Evolutionary conservation across 1,140 invertebrate species (phyloP), one percentile per base, ranked within the genome.

Genomic region (Drosophila sp.): DNA sequence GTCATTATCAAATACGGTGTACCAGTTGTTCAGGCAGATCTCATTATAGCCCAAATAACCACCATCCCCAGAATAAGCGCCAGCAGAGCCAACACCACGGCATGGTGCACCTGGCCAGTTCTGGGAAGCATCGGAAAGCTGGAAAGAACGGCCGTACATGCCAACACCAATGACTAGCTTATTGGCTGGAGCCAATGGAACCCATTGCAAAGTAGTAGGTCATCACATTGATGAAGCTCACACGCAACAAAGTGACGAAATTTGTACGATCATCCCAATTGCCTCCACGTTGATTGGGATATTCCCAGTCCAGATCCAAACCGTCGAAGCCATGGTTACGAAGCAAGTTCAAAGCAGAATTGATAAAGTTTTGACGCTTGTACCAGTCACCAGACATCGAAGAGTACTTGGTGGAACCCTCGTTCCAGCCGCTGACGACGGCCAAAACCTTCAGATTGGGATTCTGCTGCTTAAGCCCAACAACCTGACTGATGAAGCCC

Each of bases 271-370:
- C 92, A 61, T 92, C 92, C 29, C 93, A 70, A n/a, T 92, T 91
- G 1, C 95, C 94, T 55, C 95, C 96, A 63, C 95, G 91, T 71
- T 95, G 93, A 29, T 93, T 94, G 1, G 96, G 96, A 75, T 96
- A 96, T 70, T 97, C 96, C 96, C 96, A 97, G 83, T 97, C 96
- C 2, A 97, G 17, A 86, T 97, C 96, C 23, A 97, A 93, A 1
- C 96, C 96, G 90, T 97, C 95, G 69, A 97, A 97, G 4, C 93
- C 92, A 74, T 96, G 93, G 32, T 93, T 93, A 54, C 91, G 80
- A 0, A 95, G 65, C 71, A 95, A 94, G 0, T 91, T 70, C 1
- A 96, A 87, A 0, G 94, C 93, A 55, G 93, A 94, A 4, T 93
- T 70, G 23, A 95, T 94, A 66, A 96, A 95, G 38, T 80, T 93